phyloP scores from a whole-genome alignment of 23 tunicate genomes.

The Diplosoma virens region DNA sequence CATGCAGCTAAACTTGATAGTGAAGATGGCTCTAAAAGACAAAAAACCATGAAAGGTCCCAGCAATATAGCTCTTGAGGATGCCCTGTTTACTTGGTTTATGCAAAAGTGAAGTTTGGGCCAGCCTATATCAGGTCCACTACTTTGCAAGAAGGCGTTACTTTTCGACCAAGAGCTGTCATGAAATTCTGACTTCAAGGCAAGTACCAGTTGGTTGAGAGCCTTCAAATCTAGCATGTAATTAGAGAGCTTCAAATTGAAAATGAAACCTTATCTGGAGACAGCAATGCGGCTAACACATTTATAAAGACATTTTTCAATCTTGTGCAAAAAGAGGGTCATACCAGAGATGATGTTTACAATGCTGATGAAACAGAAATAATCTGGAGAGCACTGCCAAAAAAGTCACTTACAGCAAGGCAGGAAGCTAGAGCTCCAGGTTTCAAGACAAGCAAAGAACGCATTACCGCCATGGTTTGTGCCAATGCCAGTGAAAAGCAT shows the following conservation, averaged over 20 bases:
- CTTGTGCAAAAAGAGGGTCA: conserved; percentile 30
- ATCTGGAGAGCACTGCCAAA: conserved; percentile 21
- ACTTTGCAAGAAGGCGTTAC: conserved; percentile 32
- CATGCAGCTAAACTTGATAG: conserved; percentile 31
- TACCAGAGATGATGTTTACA: conserved; percentile 26
- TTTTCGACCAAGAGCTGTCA: conserved; percentile 28
- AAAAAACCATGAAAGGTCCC: conserved; percentile 32
- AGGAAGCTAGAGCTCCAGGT: conserved; percentile 34
- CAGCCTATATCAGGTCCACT: conserved; percentile 33
- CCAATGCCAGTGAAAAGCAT: conserved; percentile 31
- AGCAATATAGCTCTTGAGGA: conserved; percentile 30
- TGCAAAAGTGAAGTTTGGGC: conserved; percentile 33
- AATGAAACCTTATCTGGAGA: conserved; percentile 24
- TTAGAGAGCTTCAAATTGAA: conserved; percentile 32
- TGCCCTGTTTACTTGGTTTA: conserved; percentile 34
- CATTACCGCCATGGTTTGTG: conserved; percentile 31
- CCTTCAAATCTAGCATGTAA: conserved; percentile 17
- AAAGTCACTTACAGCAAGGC: conserved; percentile 30
- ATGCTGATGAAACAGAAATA: conserved; percentile 25
- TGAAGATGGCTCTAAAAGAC: conserved; percentile 34
- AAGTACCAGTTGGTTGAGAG: conserved; percentile 26
- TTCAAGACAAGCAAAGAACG: conserved; percentile 27
- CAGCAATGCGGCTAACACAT: conserved; percentile 31
- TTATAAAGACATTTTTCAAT: neutral
- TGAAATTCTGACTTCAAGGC: conserved; percentile 30